Conservation (phyloP, 2,113 vertebrate species). For the Dicrurus megarhynchus region DNA sequence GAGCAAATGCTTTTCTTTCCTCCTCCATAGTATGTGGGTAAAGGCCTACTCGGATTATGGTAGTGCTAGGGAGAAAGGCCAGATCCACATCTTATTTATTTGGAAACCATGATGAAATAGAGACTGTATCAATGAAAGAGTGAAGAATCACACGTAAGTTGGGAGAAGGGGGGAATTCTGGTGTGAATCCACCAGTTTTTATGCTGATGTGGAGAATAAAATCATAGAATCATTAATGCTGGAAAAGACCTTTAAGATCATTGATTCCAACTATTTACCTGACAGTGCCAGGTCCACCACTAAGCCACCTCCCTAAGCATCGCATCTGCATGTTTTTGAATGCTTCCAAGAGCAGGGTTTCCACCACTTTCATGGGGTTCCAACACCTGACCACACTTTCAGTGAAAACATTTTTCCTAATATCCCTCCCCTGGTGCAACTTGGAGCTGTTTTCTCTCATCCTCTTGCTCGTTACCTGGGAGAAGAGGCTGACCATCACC, state of each 20-base stretch:
- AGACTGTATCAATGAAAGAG: neutral
- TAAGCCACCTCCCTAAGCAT: neutral
- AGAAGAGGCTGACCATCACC: too few species aligned
- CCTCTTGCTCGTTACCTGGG: neutral
- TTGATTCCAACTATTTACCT: neutral
- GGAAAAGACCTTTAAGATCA: neutral
- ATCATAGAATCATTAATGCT: neutral
- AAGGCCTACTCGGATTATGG: neutral
- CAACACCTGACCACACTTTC: neutral
- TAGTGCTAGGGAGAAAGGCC: neutral
- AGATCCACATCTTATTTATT: neutral
- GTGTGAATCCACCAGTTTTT: neutral
- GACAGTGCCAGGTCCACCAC: neutral
- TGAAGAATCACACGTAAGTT: neutral
- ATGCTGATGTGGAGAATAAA: neutral
- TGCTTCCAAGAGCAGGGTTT: neutral
- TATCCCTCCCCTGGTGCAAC: neutral
- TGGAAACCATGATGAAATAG: neutral
- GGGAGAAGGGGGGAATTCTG: neutral
- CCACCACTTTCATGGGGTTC: neutral
- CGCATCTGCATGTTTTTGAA: neutral
- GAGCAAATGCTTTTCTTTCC: neutral
- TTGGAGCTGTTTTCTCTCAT: neutral
- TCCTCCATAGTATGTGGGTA: neutral
- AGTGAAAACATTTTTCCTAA: neutral